phyloP scores from a whole-genome alignment of 1,140 invertebrate species.

The Drosophila mayri region DNA sequence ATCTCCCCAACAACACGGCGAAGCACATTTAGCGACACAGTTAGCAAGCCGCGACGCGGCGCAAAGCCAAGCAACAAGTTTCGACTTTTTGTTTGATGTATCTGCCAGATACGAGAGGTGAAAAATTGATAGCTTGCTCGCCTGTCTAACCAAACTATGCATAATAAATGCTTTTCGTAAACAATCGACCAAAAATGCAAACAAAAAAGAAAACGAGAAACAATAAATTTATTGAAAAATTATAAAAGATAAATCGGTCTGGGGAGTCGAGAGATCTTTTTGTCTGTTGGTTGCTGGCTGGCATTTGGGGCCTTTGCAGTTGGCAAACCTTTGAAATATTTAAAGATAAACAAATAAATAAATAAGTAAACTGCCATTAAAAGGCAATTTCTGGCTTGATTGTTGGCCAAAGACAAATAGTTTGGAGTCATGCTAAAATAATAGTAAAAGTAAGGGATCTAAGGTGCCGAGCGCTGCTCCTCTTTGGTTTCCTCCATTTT shows the following conservation, averaged over 20 bases:
- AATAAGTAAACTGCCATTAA: constrained; percentile 70
- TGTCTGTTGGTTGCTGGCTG: neutral
- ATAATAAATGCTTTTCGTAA: constrained; percentile 80
- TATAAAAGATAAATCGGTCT: constrained; percentile 51
- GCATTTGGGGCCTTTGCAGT: neutral
- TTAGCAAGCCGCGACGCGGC: constrained; percentile 60
- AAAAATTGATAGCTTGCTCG: constrained; percentile 79
- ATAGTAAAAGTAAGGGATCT: constrained; percentile 31
- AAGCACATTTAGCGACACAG: constrained; percentile 76
- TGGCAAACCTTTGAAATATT: constrained; percentile 18
- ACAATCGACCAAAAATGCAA: constrained; percentile 55
- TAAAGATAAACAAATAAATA: constrained; percentile 46
- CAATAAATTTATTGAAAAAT: constrained; percentile 71
- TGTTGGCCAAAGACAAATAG: constrained; percentile 70
- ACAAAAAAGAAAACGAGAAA: constrained; percentile 37
- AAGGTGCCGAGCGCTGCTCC: constrained; percentile 17
- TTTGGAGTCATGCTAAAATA: constrained; percentile 52
- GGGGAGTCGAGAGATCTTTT: constrained; percentile 15
- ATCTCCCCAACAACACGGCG: constrained; percentile 49
- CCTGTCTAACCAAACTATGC: constrained; percentile 76
- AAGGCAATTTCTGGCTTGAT: constrained; percentile 63
- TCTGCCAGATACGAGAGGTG: constrained; percentile 73
- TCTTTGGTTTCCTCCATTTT: constrained; percentile 18
- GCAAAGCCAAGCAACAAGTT: constrained; percentile 42
- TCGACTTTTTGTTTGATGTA: constrained; percentile 71